Conservation (phyloP, 2,888 invertebrate genomes). For the Ophioninae sp. region DNA sequence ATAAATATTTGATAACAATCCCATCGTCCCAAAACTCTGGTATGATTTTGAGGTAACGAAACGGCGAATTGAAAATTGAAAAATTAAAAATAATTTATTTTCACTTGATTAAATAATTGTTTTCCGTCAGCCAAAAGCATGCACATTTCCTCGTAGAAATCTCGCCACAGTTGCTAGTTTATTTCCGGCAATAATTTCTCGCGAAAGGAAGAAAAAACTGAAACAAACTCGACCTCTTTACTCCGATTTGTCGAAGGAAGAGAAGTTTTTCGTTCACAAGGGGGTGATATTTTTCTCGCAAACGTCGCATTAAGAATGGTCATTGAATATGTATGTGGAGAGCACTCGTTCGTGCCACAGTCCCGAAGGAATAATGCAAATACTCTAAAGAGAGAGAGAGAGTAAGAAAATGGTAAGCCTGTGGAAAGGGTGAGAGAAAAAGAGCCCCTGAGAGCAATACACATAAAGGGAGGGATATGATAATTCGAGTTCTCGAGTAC, state of each 20-base stretch:
- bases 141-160: background rate
- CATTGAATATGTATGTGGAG: slow-evolving; percentile 29
- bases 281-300: slow-evolving; percentile 26
- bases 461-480: slow-evolving; percentile 29
- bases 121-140: background rate
- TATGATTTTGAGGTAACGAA: too few relatives aligned
- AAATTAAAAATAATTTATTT: too few relatives aligned
- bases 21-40: too few relatives aligned
- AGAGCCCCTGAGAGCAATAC: slow-evolving; percentile 23
- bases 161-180: background rate
- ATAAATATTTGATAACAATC: too few relatives aligned
- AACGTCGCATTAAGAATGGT: slow-evolving; percentile 18
- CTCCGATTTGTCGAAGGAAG: slow-evolving; percentile 12
- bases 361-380: slow-evolving; percentile 62
- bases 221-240: slow-evolving; percentile 13
- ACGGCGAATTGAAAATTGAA: too few relatives aligned
- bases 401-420: slow-evolving; percentile 5
- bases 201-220: background rate
- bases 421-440: slow-evolving; percentile 32
- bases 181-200: background rate
- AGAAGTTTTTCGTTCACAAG: slow-evolving; percentile 5
- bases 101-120: background rate
- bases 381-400: slow-evolving; percentile 19
- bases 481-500: slow-evolving; percentile 17
- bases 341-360: slow-evolving; percentile 46